These are phyloP conservation scores for Somateria mollissima DNA, from an alignment of 2,797 vertebrate genomes.

Conservation along the genomic window DNA sequence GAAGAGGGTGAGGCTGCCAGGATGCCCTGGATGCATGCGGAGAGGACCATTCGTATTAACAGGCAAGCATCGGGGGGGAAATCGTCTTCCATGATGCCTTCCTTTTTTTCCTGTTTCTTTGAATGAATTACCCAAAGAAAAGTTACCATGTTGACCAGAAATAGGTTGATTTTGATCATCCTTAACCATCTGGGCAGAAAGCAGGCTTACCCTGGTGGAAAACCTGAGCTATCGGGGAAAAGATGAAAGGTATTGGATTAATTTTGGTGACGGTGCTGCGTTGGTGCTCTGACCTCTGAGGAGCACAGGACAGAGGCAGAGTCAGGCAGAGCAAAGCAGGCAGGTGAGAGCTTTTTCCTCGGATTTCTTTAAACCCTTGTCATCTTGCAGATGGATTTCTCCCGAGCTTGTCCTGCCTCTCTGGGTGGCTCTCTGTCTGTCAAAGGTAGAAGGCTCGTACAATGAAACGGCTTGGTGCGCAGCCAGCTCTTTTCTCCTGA, in stretches of 20 bases:
- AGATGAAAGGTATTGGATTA: neutral
- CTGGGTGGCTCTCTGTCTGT: neutral
- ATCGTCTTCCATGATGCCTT: neutral
- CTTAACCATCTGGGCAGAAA: neutral
- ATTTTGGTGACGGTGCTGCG: neutral
- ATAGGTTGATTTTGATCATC: neutral
- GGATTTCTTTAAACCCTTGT: neutral
- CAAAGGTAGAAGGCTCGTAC: neutral
- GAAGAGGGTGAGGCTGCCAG: too few relatives aligned
- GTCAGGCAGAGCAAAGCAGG: neutral
- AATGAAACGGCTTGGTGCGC: neutral
- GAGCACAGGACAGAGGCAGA: neutral
- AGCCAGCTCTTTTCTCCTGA: neutral
- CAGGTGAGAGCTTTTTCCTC: neutral
- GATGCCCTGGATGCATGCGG: rapidly evolving
- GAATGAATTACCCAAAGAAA: neutral
- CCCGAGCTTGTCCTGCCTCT: neutral
- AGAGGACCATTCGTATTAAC: neutral
- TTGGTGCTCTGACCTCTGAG: neutral
- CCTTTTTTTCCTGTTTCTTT: neutral
- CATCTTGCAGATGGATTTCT: neutral
- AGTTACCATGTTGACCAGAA: neutral
- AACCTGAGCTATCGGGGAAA: neutral
- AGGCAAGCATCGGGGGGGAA: neutral
- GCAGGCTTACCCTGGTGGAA: neutral